These are phyloP conservation scores for Ruditapes philippinarum DNA, from an alignment of 1,140 invertebrate species.

Conservation along the genomic window DNA sequence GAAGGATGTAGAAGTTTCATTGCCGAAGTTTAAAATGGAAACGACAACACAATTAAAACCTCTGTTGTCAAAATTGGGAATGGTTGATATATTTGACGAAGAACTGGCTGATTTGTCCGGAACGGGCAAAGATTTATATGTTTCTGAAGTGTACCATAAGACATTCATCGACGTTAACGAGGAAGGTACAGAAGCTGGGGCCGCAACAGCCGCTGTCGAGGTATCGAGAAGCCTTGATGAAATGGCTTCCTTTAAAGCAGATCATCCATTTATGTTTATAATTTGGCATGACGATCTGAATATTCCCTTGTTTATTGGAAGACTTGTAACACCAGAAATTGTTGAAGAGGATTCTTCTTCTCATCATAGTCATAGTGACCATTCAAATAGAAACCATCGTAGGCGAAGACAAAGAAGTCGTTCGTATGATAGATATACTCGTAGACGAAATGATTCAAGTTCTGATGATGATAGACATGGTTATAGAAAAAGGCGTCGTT, in stretches of 20 bases:
- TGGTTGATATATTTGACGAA: constrained; percentile 83
- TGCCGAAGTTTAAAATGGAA: constrained; percentile 91
- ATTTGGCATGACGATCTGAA: constrained; percentile 89
- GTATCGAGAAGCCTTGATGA: neutral
- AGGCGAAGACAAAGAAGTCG: too few species aligned
- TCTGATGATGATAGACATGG: too few species aligned
- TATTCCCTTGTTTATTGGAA: constrained; percentile 90
- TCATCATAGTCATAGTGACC: too few species aligned
- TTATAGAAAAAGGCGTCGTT: too few species aligned
- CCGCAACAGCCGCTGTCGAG: constrained; percentile 66
- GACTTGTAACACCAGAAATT: constrained; percentile 46
- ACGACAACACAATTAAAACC: constrained; percentile 88
- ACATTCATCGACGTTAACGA: constrained; percentile 88
- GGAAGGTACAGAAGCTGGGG: constrained; percentile 77
- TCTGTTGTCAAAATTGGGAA: constrained; percentile 86
- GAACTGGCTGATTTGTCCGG: constrained; percentile 77
- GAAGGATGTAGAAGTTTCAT: constrained; percentile 70
- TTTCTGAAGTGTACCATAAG: constrained; percentile 86
- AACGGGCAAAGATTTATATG: constrained; percentile 60
- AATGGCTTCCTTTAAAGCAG: constrained; percentile 89
- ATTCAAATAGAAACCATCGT: too few species aligned
- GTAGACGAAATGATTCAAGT: too few species aligned
- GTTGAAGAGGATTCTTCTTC: too few species aligned
- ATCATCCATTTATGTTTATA: constrained; percentile 92
- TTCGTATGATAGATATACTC: too few species aligned